Conservation (phyloP, 2,888 invertebrate genomes). For the Hyppa rectilinea region DNA sequence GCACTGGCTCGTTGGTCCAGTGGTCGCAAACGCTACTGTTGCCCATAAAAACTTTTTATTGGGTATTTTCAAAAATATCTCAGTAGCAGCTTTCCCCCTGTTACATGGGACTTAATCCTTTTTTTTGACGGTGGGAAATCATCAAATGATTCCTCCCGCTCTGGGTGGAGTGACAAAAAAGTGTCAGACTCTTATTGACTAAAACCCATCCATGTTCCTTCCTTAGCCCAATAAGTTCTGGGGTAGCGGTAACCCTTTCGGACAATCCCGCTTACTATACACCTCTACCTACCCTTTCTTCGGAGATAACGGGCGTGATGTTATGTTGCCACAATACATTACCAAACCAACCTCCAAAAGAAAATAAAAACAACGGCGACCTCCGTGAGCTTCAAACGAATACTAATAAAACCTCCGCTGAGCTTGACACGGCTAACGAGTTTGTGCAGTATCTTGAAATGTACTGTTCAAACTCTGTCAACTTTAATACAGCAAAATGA, state of each 20-base stretch:
- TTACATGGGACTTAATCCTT: background rate
- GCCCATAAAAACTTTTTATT: background rate
- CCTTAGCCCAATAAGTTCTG: too few relatives aligned
- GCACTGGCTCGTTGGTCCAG: background rate
- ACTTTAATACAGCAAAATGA: constrained; percentile 62
- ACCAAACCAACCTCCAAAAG: background rate
- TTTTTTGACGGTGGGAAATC: too few relatives aligned
- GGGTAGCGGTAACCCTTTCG: too few relatives aligned
- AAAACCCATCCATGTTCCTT: too few relatives aligned
- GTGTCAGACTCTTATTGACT: too few relatives aligned
- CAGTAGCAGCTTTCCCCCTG: background rate
- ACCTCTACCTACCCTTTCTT: too few relatives aligned
- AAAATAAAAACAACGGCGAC: constrained; percentile 33
- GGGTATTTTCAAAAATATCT: background rate
- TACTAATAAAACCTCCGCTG: constrained; percentile 48
- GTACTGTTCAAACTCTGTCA: constrained; percentile 54
- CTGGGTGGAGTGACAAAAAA: too few relatives aligned
- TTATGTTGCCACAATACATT: constrained; percentile 6
- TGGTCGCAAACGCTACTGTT: background rate
- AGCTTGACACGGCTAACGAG: constrained; percentile 49
- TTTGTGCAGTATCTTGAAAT: constrained; percentile 44
- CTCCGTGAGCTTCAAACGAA: constrained; percentile 36
- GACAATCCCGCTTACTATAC: too few relatives aligned
- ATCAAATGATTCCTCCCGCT: too few relatives aligned
- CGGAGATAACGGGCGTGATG: background rate